Evolutionary conservation across 2,888 invertebrate species (phyloP).

Genomic region (Ceriagrion tenellum): DNA sequence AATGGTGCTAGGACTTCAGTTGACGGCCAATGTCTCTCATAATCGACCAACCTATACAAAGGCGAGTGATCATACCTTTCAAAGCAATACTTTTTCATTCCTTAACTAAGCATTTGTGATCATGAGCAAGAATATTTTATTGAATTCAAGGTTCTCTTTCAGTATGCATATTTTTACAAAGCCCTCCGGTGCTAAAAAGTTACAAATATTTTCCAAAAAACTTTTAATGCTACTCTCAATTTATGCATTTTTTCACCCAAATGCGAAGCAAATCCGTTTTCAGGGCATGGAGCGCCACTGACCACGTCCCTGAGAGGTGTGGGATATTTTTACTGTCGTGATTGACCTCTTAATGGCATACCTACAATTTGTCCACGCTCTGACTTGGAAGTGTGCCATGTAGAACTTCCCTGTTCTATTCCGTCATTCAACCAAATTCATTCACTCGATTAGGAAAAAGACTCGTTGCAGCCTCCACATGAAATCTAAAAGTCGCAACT

Average conservation of each 20-base stretch:
- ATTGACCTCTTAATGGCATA: not conserved
- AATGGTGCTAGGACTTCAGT: too few relatives aligned
- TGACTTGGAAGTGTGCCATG: not conserved
- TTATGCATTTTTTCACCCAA: not conserved
- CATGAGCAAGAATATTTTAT: too few relatives aligned
- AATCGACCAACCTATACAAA: too few relatives aligned
- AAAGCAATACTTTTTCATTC: too few relatives aligned
- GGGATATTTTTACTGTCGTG: not conserved
- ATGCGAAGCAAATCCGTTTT: not conserved
- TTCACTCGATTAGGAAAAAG: not conserved
- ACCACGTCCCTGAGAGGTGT: not conserved
- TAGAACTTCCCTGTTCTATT: not conserved
- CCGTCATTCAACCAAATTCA: not conserved
- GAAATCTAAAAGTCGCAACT: too few relatives aligned
- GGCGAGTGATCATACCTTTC: too few relatives aligned
- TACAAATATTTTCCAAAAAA: not conserved
- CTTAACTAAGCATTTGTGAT: too few relatives aligned
- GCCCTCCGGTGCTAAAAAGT: not conserved
- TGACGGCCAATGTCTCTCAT: too few relatives aligned
- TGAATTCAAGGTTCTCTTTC: not conserved
- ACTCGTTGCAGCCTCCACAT: too few relatives aligned
- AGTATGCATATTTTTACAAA: not conserved
- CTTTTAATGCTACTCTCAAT: not conserved
- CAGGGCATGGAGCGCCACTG: not conserved
- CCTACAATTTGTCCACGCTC: not conserved